Percentiles rank a stretch among this genome's conserved stretches.
phyloP scores from a whole-genome alignment of 2,797 vertebrate genomes.

The Sphaeramia orbicularis region DNA sequence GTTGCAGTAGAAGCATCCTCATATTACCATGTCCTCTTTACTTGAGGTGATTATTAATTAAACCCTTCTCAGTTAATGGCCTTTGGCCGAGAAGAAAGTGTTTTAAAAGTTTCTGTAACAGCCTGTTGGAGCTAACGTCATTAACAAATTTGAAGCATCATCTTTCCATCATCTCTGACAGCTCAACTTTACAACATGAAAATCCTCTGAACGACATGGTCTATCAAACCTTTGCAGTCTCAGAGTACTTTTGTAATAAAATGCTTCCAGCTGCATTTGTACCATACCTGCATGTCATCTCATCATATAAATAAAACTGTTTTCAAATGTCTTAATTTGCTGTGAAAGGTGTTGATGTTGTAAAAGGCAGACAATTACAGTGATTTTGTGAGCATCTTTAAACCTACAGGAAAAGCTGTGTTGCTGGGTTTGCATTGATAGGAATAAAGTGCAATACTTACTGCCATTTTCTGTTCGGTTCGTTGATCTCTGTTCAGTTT shows the following conservation, averaged over 20 bases:
- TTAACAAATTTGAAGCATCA: conserved; percentile 55
- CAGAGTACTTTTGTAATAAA: conserved; percentile 32
- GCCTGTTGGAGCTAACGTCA: conserved; percentile 30
- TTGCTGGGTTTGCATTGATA: conserved; percentile 1
- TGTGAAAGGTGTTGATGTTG: neutral
- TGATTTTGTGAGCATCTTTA: neutral
- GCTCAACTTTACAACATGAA: conserved; percentile 44
- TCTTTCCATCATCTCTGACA: neutral
- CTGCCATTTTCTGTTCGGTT: conserved; percentile 76
- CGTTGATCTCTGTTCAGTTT: conserved; percentile 63
- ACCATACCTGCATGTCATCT: conserved; percentile 18
- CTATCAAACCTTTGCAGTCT: conserved; percentile 10
- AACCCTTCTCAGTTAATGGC: conserved; percentile 22
- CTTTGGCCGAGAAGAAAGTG: conserved; percentile 20
- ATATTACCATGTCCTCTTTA: conserved; percentile 22
- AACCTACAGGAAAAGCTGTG: neutral
- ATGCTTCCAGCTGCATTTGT: conserved; percentile 4
- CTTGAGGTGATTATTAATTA: conserved; percentile 54
- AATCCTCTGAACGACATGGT: conserved; percentile 21
- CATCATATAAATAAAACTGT: neutral
- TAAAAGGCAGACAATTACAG: neutral
- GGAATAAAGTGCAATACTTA: conserved; percentile 70
- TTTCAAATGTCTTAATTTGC: neutral
- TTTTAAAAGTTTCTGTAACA: neutral
- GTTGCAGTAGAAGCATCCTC: conserved; percentile 1